Evolutionary conservation across 2,113 vertebrate species (phyloP), one percentile per base, ranked within the genome.

Genomic region (Sigmodon hispidus): DNA sequence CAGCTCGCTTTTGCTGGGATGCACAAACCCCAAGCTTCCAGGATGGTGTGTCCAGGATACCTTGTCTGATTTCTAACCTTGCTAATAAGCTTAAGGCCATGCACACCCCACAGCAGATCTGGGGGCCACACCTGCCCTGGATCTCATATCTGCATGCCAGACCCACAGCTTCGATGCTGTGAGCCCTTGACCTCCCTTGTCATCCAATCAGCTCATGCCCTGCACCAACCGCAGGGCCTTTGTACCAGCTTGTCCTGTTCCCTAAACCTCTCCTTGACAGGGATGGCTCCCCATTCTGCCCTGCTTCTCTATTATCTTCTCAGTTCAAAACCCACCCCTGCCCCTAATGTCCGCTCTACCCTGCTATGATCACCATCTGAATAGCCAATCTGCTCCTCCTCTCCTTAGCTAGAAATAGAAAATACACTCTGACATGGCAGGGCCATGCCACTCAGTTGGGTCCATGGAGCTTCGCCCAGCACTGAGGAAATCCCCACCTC

Each of bases 401-500:
- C 4, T 52, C 36, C 57, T 24, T 34, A 80, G 55, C 87, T 36
- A 31, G 70, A 92, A 31, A 70, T 36, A 67, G 55, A 87, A 80
- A 34, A 45, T 7, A 34, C 16, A 29, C 15, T 48, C 50, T 3
- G 29, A n/a, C 48, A 55, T 0, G 12, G 80, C 69, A 16, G 36
- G 40, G 79, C n/a, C 29, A 63, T 9, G 0, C 2, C 13, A 5
- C 69, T 63, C 63, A 24, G 31, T 45, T 55, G 31, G 69, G 45
- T 52, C 63, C 45, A 24, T 13, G 21, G 31, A 67, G 75, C 61
- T 43, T 10, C 8, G 52, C 22, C 29, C 0, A 3, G 67, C 55
- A 34, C n/a, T 2, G 5, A n/a, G 31, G 40, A 21, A 40, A 40
- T 7, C 7, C 8, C 17, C 40, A 0, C 2, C 7, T 24, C 21